phyloP scores from a whole-genome alignment of 2,797 vertebrate species.

The Amphiprion clarkii region DNA sequence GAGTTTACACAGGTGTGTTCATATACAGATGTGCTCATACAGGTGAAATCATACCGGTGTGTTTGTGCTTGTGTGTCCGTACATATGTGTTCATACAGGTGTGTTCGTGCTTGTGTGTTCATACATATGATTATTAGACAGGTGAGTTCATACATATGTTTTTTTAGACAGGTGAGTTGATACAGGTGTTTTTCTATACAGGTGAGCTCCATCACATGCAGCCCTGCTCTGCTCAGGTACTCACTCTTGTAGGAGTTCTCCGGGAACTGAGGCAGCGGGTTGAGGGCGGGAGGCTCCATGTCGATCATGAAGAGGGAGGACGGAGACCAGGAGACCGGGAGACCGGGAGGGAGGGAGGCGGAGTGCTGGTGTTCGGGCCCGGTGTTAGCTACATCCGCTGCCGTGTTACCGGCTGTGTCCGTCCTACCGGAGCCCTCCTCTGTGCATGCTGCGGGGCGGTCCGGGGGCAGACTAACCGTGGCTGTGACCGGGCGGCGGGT shows the following conservation, averaged over 20 bases:
- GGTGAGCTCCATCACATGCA: no score
- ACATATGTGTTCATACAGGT: no score
- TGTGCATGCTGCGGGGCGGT: slow-evolving; percentile 6
- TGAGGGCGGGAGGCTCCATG: slow-evolving; percentile 66
- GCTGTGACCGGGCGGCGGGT: not conserved
- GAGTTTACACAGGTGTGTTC: no score
- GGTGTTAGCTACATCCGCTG: slow-evolving; percentile 48
- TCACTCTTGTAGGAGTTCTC: slow-evolving; percentile 82
- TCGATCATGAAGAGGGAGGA: slow-evolving; percentile 42
- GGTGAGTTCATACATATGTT: no score
- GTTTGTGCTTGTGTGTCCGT: no score
- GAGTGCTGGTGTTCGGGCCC: slow-evolving; percentile 41
- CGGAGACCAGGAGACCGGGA: not conserved
- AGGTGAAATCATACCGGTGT: no score
- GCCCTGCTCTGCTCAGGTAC: slow-evolving; percentile 8
- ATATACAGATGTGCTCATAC: no score
- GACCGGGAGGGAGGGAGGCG: not conserved
- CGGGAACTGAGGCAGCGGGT: slow-evolving; percentile 57
- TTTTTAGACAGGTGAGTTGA: no score
- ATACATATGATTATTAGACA: no score
- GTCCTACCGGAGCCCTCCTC: not conserved
- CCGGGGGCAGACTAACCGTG: not conserved
- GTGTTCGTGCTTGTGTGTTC: no score
- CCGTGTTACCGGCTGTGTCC: not conserved
- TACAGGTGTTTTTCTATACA: no score